Evolutionary conservation across 2,888 invertebrate species (phyloP).

Genomic region (Neria commutata): DNA sequence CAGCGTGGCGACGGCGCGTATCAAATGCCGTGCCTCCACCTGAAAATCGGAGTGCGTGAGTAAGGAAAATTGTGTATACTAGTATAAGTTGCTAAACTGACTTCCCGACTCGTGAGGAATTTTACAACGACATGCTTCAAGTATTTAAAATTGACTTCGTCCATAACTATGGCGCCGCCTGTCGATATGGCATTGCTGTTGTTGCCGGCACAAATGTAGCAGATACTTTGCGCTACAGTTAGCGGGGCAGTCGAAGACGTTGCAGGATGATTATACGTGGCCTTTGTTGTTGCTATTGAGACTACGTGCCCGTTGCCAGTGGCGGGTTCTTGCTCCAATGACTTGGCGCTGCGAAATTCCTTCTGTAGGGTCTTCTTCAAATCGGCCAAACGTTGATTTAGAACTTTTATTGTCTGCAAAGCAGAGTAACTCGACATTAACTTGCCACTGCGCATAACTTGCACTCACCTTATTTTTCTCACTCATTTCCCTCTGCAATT

Average conservation of each 20-base stretch:
- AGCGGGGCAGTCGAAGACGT: constrained; percentile 8
- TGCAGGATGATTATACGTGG: neutral
- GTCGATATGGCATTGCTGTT: no score
- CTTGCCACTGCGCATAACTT: neutral
- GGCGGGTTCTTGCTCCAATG: constrained; percentile 1
- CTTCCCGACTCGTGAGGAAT: constrained; percentile 87
- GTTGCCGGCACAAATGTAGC: constrained; percentile 20
- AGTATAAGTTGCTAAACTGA: constrained; percentile 25
- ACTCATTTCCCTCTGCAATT: constrained; percentile 65
- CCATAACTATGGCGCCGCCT: constrained; percentile 59
- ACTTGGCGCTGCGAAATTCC: constrained; percentile 67
- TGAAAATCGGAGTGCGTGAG: constrained; percentile 31
- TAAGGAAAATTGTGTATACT: constrained; percentile 4
- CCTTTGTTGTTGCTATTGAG: constrained; percentile 34
- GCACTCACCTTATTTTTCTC: constrained; percentile 70
- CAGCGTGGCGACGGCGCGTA: constrained; percentile 84
- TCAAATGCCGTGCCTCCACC: constrained; percentile 85
- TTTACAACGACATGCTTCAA: constrained; percentile 92
- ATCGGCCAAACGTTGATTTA: constrained; percentile 86
- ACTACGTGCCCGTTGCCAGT: constrained; percentile 2
- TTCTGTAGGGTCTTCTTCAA: constrained; percentile 91
- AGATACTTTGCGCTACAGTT: no score
- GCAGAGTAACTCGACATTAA: constrained; percentile 37
- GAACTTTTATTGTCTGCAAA: constrained; percentile 79
- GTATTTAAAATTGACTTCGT: constrained; percentile 83